A percentile compares a stretch with the other conserved stretches of the same genome.
Evolutionary conservation across 2,113 vertebrate species (phyloP).

Genomic region (Eudyptes chrysolophus): DNA sequence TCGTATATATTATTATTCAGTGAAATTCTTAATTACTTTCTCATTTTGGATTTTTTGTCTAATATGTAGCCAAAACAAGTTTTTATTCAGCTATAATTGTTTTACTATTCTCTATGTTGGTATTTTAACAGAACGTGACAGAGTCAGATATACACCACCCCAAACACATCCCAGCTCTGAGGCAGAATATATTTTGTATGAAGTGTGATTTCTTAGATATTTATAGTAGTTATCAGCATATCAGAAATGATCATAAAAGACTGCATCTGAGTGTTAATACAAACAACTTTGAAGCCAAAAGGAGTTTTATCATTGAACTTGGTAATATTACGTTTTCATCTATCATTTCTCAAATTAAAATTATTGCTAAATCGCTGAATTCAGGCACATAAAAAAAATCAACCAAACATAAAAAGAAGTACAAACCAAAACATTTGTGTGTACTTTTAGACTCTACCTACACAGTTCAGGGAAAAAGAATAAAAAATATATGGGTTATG

Average conservation of each 20-base stretch:
- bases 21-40: neutral
- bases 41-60: neutral
- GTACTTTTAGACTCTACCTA: neutral
- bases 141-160: neutral
- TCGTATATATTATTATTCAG: neutral
- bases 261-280: neutral
- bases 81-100: neutral
- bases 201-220: neutral
- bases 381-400: neutral
- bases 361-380: neutral
- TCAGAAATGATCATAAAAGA: neutral
- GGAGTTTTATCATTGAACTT: neutral
- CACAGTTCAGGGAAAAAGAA: neutral
- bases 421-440: neutral
- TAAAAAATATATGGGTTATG: neutral
- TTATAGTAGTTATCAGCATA: neutral
- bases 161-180: neutral
- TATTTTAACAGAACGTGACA: neutral
- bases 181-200: neutral
- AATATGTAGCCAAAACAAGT: neutral
- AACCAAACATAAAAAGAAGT: neutral
- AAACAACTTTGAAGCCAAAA: neutral
- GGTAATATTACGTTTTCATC: neutral
- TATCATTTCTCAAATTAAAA: neutral
- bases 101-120: fast-evolving